These are phyloP conservation scores for Physeter macrocephalus DNA, from an alignment of 2,113 vertebrate genomes.

Conservation along the genomic window DNA sequence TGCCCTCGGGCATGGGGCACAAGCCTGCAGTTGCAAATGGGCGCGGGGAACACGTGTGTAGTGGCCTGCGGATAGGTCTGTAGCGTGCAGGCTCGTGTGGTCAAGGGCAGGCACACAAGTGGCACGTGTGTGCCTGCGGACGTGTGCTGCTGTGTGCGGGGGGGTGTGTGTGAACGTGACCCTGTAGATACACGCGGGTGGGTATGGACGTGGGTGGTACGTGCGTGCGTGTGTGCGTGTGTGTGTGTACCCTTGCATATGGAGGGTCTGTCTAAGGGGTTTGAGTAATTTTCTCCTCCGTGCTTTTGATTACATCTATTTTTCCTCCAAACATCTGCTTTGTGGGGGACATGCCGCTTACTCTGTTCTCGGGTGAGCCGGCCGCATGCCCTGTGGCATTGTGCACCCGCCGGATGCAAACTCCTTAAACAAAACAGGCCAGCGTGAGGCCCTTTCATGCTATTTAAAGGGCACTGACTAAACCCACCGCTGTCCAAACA, in stretches of 20 bases:
- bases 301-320: conserved; percentile 35
- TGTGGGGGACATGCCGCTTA: neutral
- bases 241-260: fast-evolving
- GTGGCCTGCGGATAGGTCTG: fast-evolving
- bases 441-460: conserved; percentile 50
- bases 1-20: fast-evolving
- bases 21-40: neutral
- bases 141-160: neutral
- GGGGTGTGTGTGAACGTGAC: neutral
- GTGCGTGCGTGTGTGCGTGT: too few species aligned
- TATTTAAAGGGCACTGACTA: conserved; percentile 59
- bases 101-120: too few species aligned
- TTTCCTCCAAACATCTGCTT: conserved; percentile 67
- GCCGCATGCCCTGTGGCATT: conserved; percentile 61
- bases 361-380: conserved; percentile 49
- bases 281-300: conserved; percentile 22
- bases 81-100: fast-evolving
- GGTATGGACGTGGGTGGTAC: too few species aligned
- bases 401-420: neutral
- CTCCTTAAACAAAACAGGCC: conserved; percentile 50
- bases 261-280: neutral
- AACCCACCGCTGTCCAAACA: conserved; percentile 64
- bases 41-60: neutral
- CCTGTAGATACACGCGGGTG: neutral
- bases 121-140: fast-evolving